Percentiles rank a stretch among this genome's conserved stretches.
Evolutionary conservation across 2,113 vertebrate species (phyloP).

Genomic region (Verasper variegatus): DNA sequence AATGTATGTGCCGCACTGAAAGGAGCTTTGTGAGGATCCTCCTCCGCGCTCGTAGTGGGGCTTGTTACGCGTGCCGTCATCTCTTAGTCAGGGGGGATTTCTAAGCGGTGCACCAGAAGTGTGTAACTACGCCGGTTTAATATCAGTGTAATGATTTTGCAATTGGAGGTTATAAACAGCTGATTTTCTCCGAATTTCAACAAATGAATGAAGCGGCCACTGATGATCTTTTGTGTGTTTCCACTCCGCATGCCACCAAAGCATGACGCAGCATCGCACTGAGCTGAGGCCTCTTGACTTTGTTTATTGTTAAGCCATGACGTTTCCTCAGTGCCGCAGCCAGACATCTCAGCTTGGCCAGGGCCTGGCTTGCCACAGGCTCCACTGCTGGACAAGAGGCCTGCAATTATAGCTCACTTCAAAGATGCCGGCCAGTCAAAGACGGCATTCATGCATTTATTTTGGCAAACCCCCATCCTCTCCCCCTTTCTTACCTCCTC

Average conservation of each 20-base stretch:
- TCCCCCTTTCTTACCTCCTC: slow-evolving; percentile 66
- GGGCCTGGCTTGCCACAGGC: slow-evolving; percentile 72
- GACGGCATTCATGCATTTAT: slow-evolving; percentile 83
- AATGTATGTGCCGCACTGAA: slow-evolving; percentile 60
- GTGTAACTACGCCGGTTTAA: slow-evolving; percentile 12
- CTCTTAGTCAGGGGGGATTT: slow-evolving; percentile 20
- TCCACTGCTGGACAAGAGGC: slow-evolving; percentile 75
- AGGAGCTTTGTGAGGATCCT: slow-evolving; percentile 71
- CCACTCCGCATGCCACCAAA: slow-evolving; percentile 26
- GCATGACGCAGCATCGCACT: slow-evolving; percentile 39
- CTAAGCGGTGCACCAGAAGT: not conserved
- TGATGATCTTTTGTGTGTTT: slow-evolving; percentile 37
- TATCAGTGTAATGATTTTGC: slow-evolving; percentile 5
- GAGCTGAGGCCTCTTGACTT: slow-evolving; percentile 53
- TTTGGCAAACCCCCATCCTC: slow-evolving; percentile 71
- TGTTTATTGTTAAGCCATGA: slow-evolving; percentile 75
- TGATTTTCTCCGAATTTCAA: slow-evolving; percentile 10
- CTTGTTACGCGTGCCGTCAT: slow-evolving; percentile 37
- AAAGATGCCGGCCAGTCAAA: slow-evolving; percentile 81
- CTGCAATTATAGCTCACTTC: slow-evolving; percentile 81
- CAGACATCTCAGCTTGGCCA: slow-evolving; percentile 69
- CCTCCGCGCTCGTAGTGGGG: slow-evolving; percentile 16
- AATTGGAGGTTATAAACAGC: not conserved
- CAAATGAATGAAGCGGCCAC: slow-evolving; percentile 27
- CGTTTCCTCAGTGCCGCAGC: slow-evolving; percentile 62